These are phyloP conservation scores for Xerus inauris DNA, from an alignment of 2,113 vertebrate genomes.

Conservation along the genomic window DNA sequence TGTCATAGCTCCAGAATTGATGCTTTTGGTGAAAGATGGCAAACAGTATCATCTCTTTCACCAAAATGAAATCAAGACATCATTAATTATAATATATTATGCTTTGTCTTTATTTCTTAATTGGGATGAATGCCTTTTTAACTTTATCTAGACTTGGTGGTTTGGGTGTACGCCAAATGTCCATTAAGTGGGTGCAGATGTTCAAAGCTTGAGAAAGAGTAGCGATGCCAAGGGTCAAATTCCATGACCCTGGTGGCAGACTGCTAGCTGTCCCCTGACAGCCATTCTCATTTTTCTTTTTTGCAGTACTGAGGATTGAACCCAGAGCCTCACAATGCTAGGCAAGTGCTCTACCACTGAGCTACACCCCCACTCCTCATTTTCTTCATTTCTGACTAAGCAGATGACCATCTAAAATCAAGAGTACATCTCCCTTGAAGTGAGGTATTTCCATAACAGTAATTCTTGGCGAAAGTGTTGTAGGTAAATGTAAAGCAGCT, in stretches of 20 bases:
- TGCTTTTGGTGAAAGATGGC: constrained; percentile 20
- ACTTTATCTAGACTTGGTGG: not conserved
- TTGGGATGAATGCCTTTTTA: constrained; percentile 32
- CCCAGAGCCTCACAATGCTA: no score
- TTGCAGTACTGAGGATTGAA: no score
- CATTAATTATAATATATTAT: not conserved
- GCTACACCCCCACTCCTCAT: not conserved
- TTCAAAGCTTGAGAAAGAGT: constrained; percentile 12
- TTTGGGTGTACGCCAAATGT: not conserved
- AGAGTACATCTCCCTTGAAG: not conserved
- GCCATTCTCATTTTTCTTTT: not conserved
- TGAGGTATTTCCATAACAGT: not conserved
- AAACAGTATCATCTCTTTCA: not conserved
- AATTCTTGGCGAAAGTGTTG: not conserved
- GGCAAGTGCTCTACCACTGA: no score
- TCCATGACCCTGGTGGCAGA: constrained; percentile 11
- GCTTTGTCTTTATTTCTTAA: constrained; percentile 46
- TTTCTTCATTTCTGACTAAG: not conserved
- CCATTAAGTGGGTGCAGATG: constrained; percentile 49
- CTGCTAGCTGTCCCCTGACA: not conserved
- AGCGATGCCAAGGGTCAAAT: not conserved
- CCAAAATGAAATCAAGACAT: constrained; percentile 13
- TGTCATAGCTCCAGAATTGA: not conserved
- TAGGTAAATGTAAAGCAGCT: not conserved
- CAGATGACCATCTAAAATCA: not conserved